Evolutionary conservation across 2,113 vertebrate genomes (phyloP), one percentile per base, ranked within the genome.

Genomic region (Globicephala melas): DNA sequence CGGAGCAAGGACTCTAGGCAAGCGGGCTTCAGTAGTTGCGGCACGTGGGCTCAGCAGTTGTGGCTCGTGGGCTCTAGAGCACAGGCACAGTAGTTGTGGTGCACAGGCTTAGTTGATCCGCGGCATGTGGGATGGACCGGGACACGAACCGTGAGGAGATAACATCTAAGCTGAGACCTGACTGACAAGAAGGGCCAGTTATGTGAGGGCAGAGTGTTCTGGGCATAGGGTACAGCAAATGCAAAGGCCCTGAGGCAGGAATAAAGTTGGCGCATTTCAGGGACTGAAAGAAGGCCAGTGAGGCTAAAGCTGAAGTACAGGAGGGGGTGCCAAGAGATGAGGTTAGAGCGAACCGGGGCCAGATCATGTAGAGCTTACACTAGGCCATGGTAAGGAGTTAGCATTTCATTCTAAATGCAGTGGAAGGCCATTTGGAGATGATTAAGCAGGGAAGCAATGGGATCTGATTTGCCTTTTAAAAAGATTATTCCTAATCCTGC

Each of bases 381-480:
- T 1, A 14, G 58, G n/a, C 41, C 9, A 21, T 0, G 18, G 36
- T 10, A 58, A 92, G 62, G 55, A 83, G 82, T 53, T n/a, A 65
- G 94, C 28, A 62, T 67, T 97, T 96, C 85, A 81, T 73, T 88
- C 63, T 85, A 95, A 89, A 91, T 25, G 65, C 65, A 96, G 44
- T 25, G 18, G 89, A 80, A 81, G 33, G 94, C 90, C 95, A 84
- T 96, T 96, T 79, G 60, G 74, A 80, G 70, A 44, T 77, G 81
- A 74, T 33, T 87, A 92, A 96, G 92, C 84, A 38, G 80, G 53
- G 58, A 26, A 80, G 38, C 92, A 84, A 82, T 71, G 95, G 77
- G 81, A 96, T 92, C 60, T 84, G 77, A 10, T 81, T 79, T 97
- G 47, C 76, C 92, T 96, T 96, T 88, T 96, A 21, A 87, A 98